Evolutionary conservation across 2,113 vertebrate genomes (phyloP), one percentile per base, ranked within the genome.

Genomic region (Oryzias woworae): DNA sequence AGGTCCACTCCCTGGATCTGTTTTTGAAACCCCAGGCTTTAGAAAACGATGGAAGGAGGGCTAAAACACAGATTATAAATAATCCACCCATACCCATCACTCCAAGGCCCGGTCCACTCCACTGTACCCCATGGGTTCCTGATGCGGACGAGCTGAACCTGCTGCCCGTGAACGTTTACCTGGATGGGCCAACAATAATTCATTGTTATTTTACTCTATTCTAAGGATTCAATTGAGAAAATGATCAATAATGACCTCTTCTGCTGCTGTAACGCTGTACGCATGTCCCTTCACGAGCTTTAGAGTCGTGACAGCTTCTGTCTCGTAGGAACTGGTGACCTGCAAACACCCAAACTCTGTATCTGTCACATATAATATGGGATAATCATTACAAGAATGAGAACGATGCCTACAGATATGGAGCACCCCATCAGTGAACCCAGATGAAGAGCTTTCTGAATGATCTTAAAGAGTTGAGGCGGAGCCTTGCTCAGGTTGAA

Each of bases 51-150:
- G 22, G 10, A 7, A 28, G 28, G 71, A 48, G 15, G 22, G 18
- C 48, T 22, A n/a, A 42, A 10, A 4, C 26, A 58, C 2, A 53
- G 0, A 45, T 36, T 7, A 2, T 12, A 7, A 46, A 23, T 17
- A 79, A 88, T 57, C 36, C 10, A 0, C 10, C 36, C 36, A 36
- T 90, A 95, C 94, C 85, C 77, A 66, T 97, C 94, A 57, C 94
- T 95, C 95, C 95, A 97, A 50, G 94, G 84, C 71, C 95, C 95
- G 0, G 81, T 93, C 94, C 96, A 98, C 78, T 97, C 94, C 88
- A 94, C 90, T 76, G 93, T 47, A 36, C 95, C 95, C 94, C 95
- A 96, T 0, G 94, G 95, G 73, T 96, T 97, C 85, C 94, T 85
- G 61, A 90, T 31, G 8, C 86, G 85, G 7, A 90, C 66, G 64